Conservation (phyloP, 1,140 invertebrate species). For the Oryctes rhinoceros region DNA sequence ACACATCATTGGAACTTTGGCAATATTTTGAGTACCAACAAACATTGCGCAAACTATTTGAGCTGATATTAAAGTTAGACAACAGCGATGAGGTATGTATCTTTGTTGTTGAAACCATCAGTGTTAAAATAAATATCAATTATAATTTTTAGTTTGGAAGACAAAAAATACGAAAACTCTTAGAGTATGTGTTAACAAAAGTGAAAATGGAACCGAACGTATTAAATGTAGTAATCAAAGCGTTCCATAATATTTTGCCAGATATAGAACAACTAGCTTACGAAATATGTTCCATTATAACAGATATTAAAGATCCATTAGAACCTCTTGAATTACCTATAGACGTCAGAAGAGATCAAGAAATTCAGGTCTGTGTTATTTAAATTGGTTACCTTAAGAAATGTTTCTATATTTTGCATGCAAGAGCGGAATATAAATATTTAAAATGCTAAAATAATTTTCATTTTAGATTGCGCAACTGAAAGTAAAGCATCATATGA, state of each 20-base stretch:
- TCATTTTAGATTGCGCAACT: slow-evolving; percentile 2
- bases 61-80: background rate
- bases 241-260: background rate
- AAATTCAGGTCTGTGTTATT: background rate
- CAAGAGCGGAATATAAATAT: background rate
- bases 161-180: background rate
- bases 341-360: background rate
- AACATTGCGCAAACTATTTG: slow-evolving; percentile 7
- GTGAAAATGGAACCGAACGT: background rate
- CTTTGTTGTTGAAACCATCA: background rate
- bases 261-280: slow-evolving; percentile 9
- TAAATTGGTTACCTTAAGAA: background rate
- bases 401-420: background rate
- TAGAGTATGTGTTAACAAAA: background rate
- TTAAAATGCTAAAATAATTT: background rate
- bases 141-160: slow-evolving; percentile 11
- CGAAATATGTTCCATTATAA: slow-evolving; percentile 10
- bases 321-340: background rate
- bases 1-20: slow-evolving; percentile 7
- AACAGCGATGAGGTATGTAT: slow-evolving; percentile 23
- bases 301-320: slow-evolving; percentile 22
- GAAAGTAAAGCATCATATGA: background rate
- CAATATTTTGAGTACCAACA: slow-evolving; percentile 12
- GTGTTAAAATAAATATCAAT: background rate
- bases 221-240: background rate